These are phyloP conservation scores for Drosophila parabipectinata DNA, from an alignment of 1,140 invertebrate species.

Conservation along the genomic window DNA sequence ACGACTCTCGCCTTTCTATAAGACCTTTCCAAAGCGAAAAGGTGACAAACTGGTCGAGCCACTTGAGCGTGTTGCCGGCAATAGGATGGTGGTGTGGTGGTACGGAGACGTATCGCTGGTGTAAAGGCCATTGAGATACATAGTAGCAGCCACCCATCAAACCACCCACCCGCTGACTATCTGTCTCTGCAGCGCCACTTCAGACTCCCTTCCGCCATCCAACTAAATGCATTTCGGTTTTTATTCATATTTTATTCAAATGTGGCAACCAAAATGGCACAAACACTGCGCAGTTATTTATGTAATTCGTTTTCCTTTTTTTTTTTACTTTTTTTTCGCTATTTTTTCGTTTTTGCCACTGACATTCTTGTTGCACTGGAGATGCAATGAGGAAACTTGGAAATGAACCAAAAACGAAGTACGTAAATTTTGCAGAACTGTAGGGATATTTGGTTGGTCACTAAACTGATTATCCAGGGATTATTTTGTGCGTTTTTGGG, in stretches of 20 bases:
- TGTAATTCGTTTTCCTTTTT: constrained; percentile 53
- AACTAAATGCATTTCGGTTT: constrained; percentile 78
- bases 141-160: neutral
- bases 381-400: constrained; percentile 38
- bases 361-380: constrained; percentile 23
- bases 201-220: constrained; percentile 29
- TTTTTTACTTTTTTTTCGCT: neutral
- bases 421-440: constrained; percentile 23
- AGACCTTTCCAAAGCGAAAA: constrained; percentile 67
- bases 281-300: constrained; percentile 78
- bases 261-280: constrained; percentile 79
- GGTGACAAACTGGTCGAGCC: constrained; percentile 71
- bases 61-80: constrained; percentile 13
- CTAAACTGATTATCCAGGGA: neutral
- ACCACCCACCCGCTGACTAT: constrained; percentile 22
- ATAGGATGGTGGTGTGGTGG: neutral
- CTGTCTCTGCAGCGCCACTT: constrained; percentile 29
- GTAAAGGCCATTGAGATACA: constrained; percentile 12
- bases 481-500: neutral
- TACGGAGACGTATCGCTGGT: neutral
- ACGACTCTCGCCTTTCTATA: constrained; percentile 22
- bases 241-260: constrained; percentile 82
- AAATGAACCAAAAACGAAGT: constrained; percentile 46
- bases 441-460: constrained; percentile 11
- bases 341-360: neutral